Conservation (phyloP, 2,888 invertebrate species). For the Leucophenga maculata region DNA sequence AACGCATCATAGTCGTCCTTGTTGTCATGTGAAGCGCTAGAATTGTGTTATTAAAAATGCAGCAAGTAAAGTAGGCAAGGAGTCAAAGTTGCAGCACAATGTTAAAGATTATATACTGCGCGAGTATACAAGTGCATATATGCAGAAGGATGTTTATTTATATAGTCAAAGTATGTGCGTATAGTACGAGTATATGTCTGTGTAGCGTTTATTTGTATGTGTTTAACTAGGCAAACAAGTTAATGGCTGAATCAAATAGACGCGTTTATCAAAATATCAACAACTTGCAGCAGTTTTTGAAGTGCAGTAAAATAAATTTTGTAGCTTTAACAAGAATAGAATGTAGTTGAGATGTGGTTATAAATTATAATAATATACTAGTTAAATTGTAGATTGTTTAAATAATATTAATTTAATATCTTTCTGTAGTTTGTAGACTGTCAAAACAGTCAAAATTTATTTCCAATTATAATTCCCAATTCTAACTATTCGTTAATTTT, state of each 20-base stretch:
- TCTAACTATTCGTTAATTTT: too few species aligned
- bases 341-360: too few species aligned
- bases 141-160: background rate
- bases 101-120: too few species aligned
- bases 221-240: constrained; percentile 18
- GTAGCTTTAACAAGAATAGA: too few species aligned
- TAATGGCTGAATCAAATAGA: constrained; percentile 17
- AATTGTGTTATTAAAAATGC: constrained; percentile 53
- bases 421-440: too few species aligned
- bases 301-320: background rate
- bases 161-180: background rate
- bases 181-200: background rate
- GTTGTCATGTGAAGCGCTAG: constrained; percentile 27
- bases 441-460: too few species aligned
- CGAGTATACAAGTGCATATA: too few species aligned
- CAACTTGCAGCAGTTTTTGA: background rate
- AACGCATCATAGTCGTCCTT: constrained; percentile 26
- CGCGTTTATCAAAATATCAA: background rate
- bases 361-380: too few species aligned
- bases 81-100: constrained; percentile 15
- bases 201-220: background rate
- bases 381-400: too few species aligned
- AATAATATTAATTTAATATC: too few species aligned
- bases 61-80: constrained; percentile 38
- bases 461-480: too few species aligned